phyloP scores from a whole-genome alignment of 2,113 vertebrate species.

The Dolichallabes microphthalmus region DNA sequence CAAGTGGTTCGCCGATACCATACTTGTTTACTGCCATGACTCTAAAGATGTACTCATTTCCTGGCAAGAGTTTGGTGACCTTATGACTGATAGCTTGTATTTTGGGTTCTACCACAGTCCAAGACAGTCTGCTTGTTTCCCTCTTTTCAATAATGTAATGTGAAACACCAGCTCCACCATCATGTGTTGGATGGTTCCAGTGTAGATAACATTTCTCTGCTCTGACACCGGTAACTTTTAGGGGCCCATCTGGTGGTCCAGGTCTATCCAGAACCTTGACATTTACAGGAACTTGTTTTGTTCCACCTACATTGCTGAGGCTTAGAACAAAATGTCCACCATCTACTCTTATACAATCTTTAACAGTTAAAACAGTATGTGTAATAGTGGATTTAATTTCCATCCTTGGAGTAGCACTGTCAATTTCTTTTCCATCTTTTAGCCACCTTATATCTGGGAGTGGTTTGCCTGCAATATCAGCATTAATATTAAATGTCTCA shows the following conservation, averaged over 20 bases:
- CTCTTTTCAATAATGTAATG: slow-evolving; percentile 97
- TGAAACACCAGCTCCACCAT: slow-evolving; percentile 89
- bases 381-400: slow-evolving; percentile 91
- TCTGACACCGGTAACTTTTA: slow-evolving; percentile 89
- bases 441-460: slow-evolving; percentile 88
- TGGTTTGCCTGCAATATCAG: slow-evolving; percentile 92
- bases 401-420: slow-evolving; percentile 85
- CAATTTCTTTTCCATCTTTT: slow-evolving; percentile 94
- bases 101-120: slow-evolving; percentile 93
- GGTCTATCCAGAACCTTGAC: slow-evolving; percentile 96
- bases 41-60: slow-evolving; percentile 98
- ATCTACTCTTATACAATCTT: slow-evolving; percentile 91
- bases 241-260: slow-evolving; percentile 90
- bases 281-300: slow-evolving; percentile 88
- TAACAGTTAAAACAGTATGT: slow-evolving; percentile 84
- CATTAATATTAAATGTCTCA: slow-evolving; percentile 90
- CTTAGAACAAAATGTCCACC: slow-evolving; percentile 91
- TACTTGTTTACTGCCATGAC: slow-evolving; percentile 97
- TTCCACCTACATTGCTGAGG: slow-evolving; percentile 91
- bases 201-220: slow-evolving; percentile 95
- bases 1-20: slow-evolving; percentile 89
- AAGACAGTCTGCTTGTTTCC: slow-evolving; percentile 95
- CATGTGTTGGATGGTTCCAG: slow-evolving; percentile 91
- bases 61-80: slow-evolving; percentile 91
- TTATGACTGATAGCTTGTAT: slow-evolving; percentile 94